Evolutionary conservation across 1,140 invertebrate genomes (phyloP), one percentile per base, ranked within the genome.

Genomic region (Pantala flavescens): DNA sequence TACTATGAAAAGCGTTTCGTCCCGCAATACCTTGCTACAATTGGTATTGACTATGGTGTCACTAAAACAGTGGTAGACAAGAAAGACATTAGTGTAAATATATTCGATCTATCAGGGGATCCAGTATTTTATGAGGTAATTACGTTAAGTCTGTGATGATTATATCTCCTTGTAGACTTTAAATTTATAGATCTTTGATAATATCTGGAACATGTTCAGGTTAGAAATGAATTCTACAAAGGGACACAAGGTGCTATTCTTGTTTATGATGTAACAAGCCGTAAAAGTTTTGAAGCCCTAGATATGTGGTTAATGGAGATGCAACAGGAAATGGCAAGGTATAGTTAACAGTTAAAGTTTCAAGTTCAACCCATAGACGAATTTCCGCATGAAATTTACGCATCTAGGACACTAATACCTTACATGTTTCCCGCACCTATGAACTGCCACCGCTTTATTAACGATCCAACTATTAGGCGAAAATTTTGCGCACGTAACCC

Each of bases 21-120:
- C 24, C 42, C 71, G 23, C 24, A 72, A 42, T 72, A 72, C 12
- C 28, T 28, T n/a, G 71, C 71, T 36, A 72, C 71, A 28, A 72
- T 72, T 72, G 71, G 71, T n/a, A 72, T 72, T 72, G 71, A 72
- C 28, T 72, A 72, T 42, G 71, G 71, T 23, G 71, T 72, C 24
- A 72, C 71, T 10, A 28, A 42, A 7, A 72, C 71, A 11, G 71
- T 36, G 24, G 71, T 72, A 42, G 42, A 72, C 24, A 72, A 72
- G n/a, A 42, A 36, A 36, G 71, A 72, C 24, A 42, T 72, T 28
- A 36, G 71, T 72, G 71, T 72, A n/a, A 72, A 72, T 72, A 72
- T 72, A n/a, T 72, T 72, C 24, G 71, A 72, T 72, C n/a, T 72
- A 12, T 72, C 71, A 0, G 71, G 71, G 23, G 71, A 72, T 72